Evolutionary conservation across 30 jellyfish, hydroid and myxozoan species (phyloP).

Genomic region (Pseudorhiza aurosa): DNA sequence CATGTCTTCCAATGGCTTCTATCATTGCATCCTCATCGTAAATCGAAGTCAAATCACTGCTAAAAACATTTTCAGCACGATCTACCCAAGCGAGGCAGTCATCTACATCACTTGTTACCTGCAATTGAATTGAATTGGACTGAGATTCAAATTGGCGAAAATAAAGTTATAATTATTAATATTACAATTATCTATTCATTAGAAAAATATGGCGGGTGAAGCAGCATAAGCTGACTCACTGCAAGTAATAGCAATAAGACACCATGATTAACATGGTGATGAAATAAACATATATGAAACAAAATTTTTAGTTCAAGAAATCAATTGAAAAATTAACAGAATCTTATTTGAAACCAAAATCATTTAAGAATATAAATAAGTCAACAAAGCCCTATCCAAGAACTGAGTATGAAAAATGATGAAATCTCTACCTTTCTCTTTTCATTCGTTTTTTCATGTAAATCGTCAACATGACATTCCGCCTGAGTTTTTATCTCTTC

Average conservation of each 20-base stretch:
- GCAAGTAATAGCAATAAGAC: background rate
- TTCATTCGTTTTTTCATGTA: conserved; percentile 9
- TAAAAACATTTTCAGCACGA: conserved; percentile 51
- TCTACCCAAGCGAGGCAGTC: conserved; percentile 70
- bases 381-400: too few relatives aligned
- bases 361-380: too few relatives aligned
- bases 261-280: background rate
- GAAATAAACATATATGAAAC: background rate
- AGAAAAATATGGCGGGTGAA: background rate
- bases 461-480: conserved; percentile 24
- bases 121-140: background rate
- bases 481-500: conserved; percentile 42
- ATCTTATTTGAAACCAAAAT: background rate
- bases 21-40: conserved; percentile 76
- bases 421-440: conserved; percentile 11
- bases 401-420: too few relatives aligned
- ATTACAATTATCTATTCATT: background rate
- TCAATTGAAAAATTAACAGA: background rate
- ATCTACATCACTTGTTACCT: conserved; percentile 53
- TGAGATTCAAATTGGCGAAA: too few relatives aligned
- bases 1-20: conserved; percentile 74
- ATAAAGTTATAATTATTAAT: too few relatives aligned
- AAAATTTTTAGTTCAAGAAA: background rate
- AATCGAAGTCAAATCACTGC: conserved; percentile 56
- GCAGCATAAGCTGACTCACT: background rate